Evolutionary conservation across 2,797 vertebrate genomes (phyloP).

Genomic region (Poeciliopsis infans): DNA sequence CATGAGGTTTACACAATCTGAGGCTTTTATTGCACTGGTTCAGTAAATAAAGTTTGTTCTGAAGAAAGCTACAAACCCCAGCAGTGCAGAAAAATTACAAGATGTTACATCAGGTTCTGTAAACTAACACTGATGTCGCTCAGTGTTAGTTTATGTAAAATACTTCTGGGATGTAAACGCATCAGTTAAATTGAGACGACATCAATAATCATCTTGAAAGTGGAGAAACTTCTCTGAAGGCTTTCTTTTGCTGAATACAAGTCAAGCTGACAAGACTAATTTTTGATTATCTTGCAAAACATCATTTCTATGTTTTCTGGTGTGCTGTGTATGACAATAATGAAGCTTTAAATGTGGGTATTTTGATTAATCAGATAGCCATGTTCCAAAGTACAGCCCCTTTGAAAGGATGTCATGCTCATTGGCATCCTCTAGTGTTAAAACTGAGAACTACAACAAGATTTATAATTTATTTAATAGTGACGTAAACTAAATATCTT

Average conservation of each 20-base stretch:
- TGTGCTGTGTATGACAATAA: background rate
- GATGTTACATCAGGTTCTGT: constrained; percentile 26
- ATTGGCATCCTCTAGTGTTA: constrained; percentile 57
- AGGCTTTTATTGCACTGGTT: background rate
- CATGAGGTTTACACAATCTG: background rate
- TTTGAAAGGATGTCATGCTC: background rate
- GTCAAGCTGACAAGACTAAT: background rate
- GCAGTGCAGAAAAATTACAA: constrained; percentile 20
- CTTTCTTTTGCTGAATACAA: background rate
- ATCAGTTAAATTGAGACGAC: background rate
- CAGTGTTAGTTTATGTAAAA: constrained; percentile 24
- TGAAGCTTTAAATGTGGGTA: background rate
- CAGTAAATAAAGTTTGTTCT: constrained; percentile 1
- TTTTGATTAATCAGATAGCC: background rate
- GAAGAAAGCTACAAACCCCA: background rate
- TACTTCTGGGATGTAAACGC: constrained; percentile 12
- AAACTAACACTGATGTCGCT: background rate
- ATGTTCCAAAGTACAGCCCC: background rate
- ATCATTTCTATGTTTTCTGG: background rate
- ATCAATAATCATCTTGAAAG: background rate
- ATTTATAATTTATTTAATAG: background rate
- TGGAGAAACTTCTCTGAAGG: background rate
- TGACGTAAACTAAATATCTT: background rate
- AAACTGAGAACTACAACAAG: constrained; percentile 5
- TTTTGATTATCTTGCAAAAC: constrained; percentile 2